Base-by-base conservation (phyloP, 1,140 invertebrate genomes). In the Zaprionus davidi region DNA sequence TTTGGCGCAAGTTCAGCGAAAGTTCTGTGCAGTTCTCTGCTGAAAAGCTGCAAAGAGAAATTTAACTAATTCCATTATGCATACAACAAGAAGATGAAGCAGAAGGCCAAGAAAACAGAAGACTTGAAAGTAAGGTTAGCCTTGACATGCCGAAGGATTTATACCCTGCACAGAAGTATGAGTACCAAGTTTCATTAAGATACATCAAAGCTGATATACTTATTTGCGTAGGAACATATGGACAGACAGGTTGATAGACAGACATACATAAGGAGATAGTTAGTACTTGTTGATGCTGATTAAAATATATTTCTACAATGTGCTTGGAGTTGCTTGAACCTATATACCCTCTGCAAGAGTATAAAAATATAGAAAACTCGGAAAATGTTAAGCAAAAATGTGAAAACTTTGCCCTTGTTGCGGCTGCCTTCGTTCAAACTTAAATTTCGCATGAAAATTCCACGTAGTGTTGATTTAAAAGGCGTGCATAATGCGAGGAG, bases 11-110 rank as follows among this genome's bases (percentile, higher is more conserved):
- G 82, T 84, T 84, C 82, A 84, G 82, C 70, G 82, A 84, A 84
- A 84, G 82, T 84, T 84, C 72, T n/a, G 7, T 41, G 36, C 73
- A 71, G 72, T 60, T 56, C 38, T 69, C 26, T 17, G 41, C 36
- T 69, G 65, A 69, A 69, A 74, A 62, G 73, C 81, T 66, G 71
- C 74, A 74, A 86, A 78, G 70, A 72, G 82, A 85, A 84, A 84
- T 84, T 84, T 78, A 85, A 84, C 82, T 84, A 84, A 84, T 84
- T 81, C 82, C 75, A 84, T 84, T 84, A 85, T 85, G 82, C 82
- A 81, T 81, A 78, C 75, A 74, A 77, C 70, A 74, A 51, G n/a
- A 44, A 56, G 57, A 36, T 24, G 28, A 55, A 62, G 57, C 51
- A 60, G 31, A 72, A 58, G 17, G 11, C n/a, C 28, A 49, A n/a